These are phyloP conservation scores for Orussus abietinus DNA, from an alignment of 1,140 invertebrate species.

Conservation along the genomic window DNA sequence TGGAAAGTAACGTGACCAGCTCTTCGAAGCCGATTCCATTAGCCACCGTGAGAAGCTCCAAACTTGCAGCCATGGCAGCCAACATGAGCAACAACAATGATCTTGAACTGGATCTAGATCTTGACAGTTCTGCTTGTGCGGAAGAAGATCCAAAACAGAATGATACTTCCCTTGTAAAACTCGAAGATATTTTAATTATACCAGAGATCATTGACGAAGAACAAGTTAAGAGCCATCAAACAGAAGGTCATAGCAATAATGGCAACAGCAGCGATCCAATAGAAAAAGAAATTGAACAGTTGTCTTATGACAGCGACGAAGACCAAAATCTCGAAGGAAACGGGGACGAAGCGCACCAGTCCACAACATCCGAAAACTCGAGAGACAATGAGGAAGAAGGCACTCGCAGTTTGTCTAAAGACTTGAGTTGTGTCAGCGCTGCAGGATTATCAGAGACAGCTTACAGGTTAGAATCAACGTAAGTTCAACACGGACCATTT, in stretches of 20 bases:
- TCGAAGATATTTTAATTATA: slow-evolving; percentile 36
- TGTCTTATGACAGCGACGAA: no score
- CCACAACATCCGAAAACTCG: no score
- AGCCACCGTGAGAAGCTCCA: slow-evolving; percentile 42
- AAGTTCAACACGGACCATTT: slow-evolving; percentile 38
- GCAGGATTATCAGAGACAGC: slow-evolving; percentile 23
- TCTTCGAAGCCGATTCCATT: slow-evolving; percentile 35
- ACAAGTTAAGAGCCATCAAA: background rate
- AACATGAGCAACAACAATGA: slow-evolving; percentile 37
- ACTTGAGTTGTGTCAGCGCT: slow-evolving; percentile 42
- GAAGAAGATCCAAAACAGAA: slow-evolving; percentile 23
- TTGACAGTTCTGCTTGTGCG: slow-evolving; percentile 12
- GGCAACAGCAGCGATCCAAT: no score
- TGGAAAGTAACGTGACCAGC: slow-evolving; percentile 16
- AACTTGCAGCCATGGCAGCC: slow-evolving; percentile 47
- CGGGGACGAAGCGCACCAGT: no score
- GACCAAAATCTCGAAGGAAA: no score
- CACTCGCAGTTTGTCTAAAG: slow-evolving; percentile 25
- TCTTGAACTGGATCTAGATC: slow-evolving; percentile 20
- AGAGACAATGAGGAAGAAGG: no score
- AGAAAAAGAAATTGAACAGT: no score
- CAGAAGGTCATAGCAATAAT: no score
- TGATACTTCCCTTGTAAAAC: slow-evolving; percentile 24
- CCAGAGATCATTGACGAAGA: slow-evolving; percentile 21
- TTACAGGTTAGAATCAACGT: slow-evolving; percentile 48